Percentiles rank a stretch among this genome's conserved stretches.
Evolutionary conservation across 1,140 invertebrate species (phyloP).

Genomic region (Araneus ventricosus): DNA sequence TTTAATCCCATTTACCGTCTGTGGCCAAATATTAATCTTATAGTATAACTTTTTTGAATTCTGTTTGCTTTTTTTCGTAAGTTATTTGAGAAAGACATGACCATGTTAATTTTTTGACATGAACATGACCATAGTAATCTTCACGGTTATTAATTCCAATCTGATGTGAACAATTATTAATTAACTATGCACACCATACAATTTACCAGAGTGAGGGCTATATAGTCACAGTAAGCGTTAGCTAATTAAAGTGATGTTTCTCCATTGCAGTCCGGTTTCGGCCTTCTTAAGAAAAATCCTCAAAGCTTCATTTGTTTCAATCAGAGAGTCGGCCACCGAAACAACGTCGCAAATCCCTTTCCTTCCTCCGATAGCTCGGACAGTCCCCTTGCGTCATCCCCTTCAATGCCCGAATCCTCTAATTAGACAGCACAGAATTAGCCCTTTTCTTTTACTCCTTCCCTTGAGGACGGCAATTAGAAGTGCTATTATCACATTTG

Average conservation of each 20-base stretch:
- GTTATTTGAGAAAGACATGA: no score
- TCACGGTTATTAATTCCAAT: no score
- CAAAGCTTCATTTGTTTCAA: constrained; percentile 4
- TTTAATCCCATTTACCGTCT: no score
- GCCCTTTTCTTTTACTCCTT: neutral
- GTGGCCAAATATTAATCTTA: no score
- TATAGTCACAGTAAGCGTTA: no score
- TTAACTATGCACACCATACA: no score
- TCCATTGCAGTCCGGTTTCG: neutral
- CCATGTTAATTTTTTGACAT: no score
- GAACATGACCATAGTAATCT: no score
- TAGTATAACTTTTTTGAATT: no score
- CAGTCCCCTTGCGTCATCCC: neutral
- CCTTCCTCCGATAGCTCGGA: neutral
- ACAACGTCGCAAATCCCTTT: constrained; percentile 2
- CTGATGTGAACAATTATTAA: no score
- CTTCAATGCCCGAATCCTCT: neutral
- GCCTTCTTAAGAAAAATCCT: neutral
- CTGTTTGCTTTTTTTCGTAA: no score
- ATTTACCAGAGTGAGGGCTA: no score
- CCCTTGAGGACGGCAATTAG: neutral
- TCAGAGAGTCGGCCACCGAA: neutral
- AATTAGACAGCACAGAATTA: constrained; percentile 43
- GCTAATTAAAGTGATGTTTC: neutral
- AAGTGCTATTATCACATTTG: neutral